Conservation (phyloP, 2,888 invertebrate genomes). For the Catocala nupta region DNA sequence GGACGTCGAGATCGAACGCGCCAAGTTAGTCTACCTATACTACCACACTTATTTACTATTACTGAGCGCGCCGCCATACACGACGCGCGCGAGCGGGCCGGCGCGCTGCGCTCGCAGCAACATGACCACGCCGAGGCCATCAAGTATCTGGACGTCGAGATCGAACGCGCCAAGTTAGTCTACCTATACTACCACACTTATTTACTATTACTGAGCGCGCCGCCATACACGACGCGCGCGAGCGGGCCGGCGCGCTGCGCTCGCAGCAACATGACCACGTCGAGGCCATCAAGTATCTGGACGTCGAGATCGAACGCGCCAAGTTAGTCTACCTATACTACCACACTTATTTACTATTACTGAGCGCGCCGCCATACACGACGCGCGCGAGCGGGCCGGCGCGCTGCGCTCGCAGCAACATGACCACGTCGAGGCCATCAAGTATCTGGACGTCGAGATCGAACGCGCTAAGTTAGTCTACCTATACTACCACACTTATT, state of each 20-base stretch:
- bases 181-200: background rate
- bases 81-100: background rate
- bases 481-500: background rate
- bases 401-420: constrained; percentile 16
- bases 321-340: constrained; percentile 47
- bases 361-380: constrained; percentile 11
- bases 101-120: constrained; percentile 16
- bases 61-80: constrained; percentile 9
- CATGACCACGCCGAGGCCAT: constrained; percentile 27
- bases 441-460: constrained; percentile 56
- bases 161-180: constrained; percentile 60
- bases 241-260: constrained; percentile 8
- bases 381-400: background rate
- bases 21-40: constrained; percentile 49
- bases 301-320: constrained; percentile 60
- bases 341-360: background rate
- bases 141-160: constrained; percentile 55
- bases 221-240: constrained; percentile 5
- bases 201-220: constrained; percentile 7
- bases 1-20: constrained; percentile 61
- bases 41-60: background rate
- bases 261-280: constrained; percentile 18
- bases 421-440: constrained; percentile 28
- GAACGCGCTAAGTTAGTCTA: constrained; percentile 59
- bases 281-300: constrained; percentile 41